Percentiles rank a stretch among this genome's conserved stretches.
phyloP scores from a whole-genome alignment of 1,140 invertebrate genomes.

The Drosophila mojavensis region DNA sequence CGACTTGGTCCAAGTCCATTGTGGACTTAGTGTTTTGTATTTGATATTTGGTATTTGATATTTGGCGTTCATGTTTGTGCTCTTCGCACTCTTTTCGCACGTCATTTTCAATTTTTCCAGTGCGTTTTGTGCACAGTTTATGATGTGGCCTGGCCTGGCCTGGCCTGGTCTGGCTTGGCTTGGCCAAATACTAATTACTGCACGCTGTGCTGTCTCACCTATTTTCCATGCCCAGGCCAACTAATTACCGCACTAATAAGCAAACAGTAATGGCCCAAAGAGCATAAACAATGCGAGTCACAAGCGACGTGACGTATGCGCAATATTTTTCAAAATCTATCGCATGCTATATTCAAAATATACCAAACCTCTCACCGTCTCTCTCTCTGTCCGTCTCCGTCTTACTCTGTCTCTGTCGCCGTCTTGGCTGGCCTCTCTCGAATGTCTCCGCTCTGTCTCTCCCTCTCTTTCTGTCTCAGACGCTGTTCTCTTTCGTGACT shows the following conservation, averaged over 20 bases:
- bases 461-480: conserved; percentile 10
- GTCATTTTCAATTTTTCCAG: conserved; percentile 48
- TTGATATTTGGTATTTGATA: conserved; percentile 47
- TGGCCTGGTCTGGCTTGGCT: background rate
- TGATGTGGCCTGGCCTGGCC: background rate
- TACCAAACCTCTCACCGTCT: background rate
- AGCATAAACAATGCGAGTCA: background rate
- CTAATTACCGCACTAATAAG: conserved; percentile 55
- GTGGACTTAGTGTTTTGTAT: conserved; percentile 14
- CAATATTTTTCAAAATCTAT: conserved; percentile 43
- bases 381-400: background rate
- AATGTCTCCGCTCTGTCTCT: background rate
- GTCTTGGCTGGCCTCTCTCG: background rate
- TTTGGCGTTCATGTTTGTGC: conserved; percentile 27
- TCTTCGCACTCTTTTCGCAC: conserved; percentile 28
- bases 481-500: conserved; percentile 10
- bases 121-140: conserved; percentile 44
- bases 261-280: conserved; percentile 27
- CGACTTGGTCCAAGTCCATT: conserved; percentile 8
- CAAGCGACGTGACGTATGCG: conserved; percentile 56
- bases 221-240: conserved; percentile 43
- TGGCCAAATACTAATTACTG: conserved; percentile 52
- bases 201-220: conserved; percentile 28
- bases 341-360: conserved; percentile 44
- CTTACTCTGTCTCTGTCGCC: background rate